Base-by-base conservation (phyloP, 1,140 invertebrate species). In the Drosophila santomea region DNA sequence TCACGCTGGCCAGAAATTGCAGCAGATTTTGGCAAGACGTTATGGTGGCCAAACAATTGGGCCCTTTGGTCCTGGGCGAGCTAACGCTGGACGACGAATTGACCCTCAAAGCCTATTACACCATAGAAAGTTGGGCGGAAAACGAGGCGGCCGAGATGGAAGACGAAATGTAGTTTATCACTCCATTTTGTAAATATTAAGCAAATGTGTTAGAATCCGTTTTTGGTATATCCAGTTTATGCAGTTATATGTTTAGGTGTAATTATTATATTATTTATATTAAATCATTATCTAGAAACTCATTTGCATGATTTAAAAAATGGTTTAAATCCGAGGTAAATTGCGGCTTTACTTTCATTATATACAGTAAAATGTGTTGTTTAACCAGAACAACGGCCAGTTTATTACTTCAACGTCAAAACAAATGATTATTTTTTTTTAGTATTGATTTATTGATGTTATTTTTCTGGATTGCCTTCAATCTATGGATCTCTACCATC, bases 41-140 rank as follows among this genome's bases (percentile, higher is more conserved):
- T 6, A 52, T 92, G 17, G 66, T 81, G 3, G 56, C 71, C n/a
- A 74, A 81, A 4, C 61, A 89, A 39, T 62, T 92, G 17, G 91
- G 91, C 0, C 79, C 83, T 7, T 48, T 88, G 35, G 58, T 91
- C 1, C 11, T 89, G n/a, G 86, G 83, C n/a, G 74, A 85, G 44
- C 66, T 69, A 4, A 78, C 76, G 0, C 36, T 80, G 7, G 84
- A 91, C 10, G 84, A 91, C 45, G 78, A 91, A 25, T 17, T 89
- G n/a, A 45, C 68, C 1, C 23, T 90, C 0, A 74, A 83, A 25
- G 43, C 45, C 10, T 91, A 62, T 20, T 91, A 89, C 35, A 41
- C 63, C 8, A 62, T 78, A 8, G 54, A 56, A n/a, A n/a, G 62
- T 2, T 54, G 25, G 32, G 17, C 8, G 6, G 74, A 59, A 23